Evolutionary conservation across 2,888 invertebrate genomes (phyloP).

Genomic region (Fissipunctia ypsillon): DNA sequence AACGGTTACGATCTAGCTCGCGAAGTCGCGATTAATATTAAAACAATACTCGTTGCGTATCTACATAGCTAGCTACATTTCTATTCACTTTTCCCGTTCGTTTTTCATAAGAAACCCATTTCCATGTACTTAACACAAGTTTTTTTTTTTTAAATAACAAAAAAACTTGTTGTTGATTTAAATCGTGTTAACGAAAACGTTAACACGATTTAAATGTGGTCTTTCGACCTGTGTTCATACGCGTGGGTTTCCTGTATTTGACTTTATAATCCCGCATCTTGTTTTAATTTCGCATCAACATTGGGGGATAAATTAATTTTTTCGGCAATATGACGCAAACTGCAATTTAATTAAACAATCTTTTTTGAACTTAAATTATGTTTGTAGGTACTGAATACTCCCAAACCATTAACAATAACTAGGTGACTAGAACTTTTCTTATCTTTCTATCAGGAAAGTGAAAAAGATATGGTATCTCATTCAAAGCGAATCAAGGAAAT

Average conservation of each 20-base stretch:
- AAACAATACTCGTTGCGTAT: conserved; percentile 26
- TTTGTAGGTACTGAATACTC: neutral
- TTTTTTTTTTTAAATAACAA: too few species aligned
- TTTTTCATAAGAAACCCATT: conserved; percentile 28
- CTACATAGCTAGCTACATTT: conserved; percentile 49
- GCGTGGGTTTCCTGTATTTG: conserved; percentile 10
- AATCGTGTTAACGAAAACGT: too few species aligned
- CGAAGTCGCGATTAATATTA: conserved; percentile 22
- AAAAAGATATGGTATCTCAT: conserved; percentile 16
- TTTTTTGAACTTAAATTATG: neutral
- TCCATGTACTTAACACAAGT: conserved; percentile 8
- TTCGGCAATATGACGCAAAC: neutral
- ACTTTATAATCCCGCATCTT: conserved; percentile 18
- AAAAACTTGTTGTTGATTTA: too few species aligned
- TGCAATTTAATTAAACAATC: neutral
- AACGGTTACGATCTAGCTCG: neutral
- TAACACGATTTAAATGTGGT: conserved; percentile 7
- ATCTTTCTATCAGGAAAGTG: conserved; percentile 1
- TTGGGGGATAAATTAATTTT: neutral
- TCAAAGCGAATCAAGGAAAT: conserved; percentile 27
- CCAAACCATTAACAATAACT: neutral
- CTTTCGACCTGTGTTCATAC: neutral
- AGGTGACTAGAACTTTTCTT: conserved; percentile 1
- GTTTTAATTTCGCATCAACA: too few species aligned
- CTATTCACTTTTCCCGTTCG: conserved; percentile 45